phyloP scores from a whole-genome alignment of 2,113 vertebrate species.

The Elgaria multicarinata region DNA sequence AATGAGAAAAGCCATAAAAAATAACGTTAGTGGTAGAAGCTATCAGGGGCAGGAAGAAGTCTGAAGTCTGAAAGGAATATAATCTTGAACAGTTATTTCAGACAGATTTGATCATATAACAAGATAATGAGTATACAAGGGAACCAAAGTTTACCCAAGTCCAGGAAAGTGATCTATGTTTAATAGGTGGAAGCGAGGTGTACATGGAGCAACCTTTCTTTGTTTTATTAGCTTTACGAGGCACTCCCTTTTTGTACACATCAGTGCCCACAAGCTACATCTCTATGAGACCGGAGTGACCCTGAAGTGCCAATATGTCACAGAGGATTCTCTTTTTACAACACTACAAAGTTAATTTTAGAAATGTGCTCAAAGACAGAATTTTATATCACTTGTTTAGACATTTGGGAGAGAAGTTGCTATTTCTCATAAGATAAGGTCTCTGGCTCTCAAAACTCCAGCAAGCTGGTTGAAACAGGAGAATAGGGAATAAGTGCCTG shows the following conservation, averaged over 20 bases:
- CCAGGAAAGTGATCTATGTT: not conserved
- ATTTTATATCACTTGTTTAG: slow-evolving; percentile 22
- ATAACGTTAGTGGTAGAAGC: not conserved
- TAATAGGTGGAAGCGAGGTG: not conserved
- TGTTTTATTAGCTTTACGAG: not conserved
- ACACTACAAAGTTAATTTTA: not conserved
- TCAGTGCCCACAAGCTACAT: not conserved
- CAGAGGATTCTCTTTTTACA: not conserved
- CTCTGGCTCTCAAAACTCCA: not conserved
- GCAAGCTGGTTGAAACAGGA: slow-evolving; percentile 6
- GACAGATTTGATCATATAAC: not conserved
- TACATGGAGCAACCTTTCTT: not conserved
- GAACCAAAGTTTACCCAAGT: not conserved
- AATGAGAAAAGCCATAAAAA: not conserved
- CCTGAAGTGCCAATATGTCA: not conserved
- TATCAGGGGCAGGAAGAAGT: not conserved
- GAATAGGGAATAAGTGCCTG: slow-evolving; percentile 9
- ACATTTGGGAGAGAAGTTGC: not conserved
- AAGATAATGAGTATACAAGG: not conserved
- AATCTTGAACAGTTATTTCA: not conserved
- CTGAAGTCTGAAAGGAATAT: slow-evolving; percentile 8
- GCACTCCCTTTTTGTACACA: not conserved
- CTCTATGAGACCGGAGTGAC: not conserved
- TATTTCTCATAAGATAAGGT: slow-evolving; percentile 3
- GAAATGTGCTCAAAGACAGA: not conserved